Conservation (phyloP, 2,888 invertebrate genomes). For the Trichogramma evanescens region DNA sequence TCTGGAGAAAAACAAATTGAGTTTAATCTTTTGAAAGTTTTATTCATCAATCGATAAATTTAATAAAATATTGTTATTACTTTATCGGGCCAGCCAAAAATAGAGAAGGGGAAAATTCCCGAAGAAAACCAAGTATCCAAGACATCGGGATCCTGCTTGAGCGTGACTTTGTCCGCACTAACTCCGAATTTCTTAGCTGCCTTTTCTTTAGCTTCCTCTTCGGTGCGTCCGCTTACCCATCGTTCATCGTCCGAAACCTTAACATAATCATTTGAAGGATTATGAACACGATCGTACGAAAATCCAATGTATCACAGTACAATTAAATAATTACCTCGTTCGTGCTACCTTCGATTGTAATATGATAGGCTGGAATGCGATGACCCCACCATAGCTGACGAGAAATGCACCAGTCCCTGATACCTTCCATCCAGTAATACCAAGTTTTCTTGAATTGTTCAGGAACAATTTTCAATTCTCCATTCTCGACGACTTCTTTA, state of each 20-base stretch:
- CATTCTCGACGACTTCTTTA: slow-evolving; percentile 68
- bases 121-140: slow-evolving; percentile 99
- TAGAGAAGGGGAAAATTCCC: slow-evolving; percentile 90
- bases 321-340: slow-evolving; percentile 9
- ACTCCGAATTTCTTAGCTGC: slow-evolving; percentile 65
- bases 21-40: background rate
- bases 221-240: slow-evolving; percentile 53
- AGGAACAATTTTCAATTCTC: slow-evolving; percentile 82
- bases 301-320: background rate
- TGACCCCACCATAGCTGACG: slow-evolving; percentile 99
- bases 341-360: slow-evolving; percentile 52
- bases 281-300: slow-evolving; percentile 16
- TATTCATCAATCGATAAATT: background rate
- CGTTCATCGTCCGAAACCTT: slow-evolving; percentile 47
- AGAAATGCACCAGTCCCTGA: slow-evolving; percentile 98
- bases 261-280: background rate
- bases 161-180: slow-evolving; percentile 51
- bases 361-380: slow-evolving; percentile 88
- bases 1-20: slow-evolving; percentile 39
- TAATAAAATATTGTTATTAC: slow-evolving; percentile 39
- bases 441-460: slow-evolving; percentile 87
- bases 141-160: slow-evolving; percentile 87
- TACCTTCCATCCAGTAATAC: slow-evolving; percentile 94
- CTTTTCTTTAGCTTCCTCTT: slow-evolving; percentile 71
- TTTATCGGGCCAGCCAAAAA: slow-evolving; percentile 94